Percentiles rank a stretch among this genome's conserved stretches.
Evolutionary conservation across 2,113 vertebrate species (phyloP).

Genomic region (Paradisaea rubra): DNA sequence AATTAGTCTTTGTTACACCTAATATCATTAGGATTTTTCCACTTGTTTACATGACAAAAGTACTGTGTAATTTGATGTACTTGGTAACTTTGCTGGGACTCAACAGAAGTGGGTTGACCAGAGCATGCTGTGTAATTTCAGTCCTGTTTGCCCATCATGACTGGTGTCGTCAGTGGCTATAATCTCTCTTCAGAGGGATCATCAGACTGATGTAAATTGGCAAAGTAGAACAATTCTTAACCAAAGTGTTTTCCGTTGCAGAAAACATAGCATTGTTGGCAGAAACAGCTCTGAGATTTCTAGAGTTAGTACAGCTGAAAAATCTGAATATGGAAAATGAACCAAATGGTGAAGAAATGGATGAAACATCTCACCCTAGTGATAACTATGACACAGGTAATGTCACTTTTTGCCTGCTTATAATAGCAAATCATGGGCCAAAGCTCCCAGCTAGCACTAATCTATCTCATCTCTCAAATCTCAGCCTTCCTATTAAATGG

Average conservation of each 20-base stretch:
- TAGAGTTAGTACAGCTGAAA: slow-evolving; percentile 95
- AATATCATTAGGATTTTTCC: neutral
- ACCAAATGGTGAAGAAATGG: slow-evolving; percentile 83
- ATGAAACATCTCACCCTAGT: slow-evolving; percentile 85
- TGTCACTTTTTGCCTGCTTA: neutral
- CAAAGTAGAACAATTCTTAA: neutral
- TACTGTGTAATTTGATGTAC: neutral
- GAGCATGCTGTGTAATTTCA: neutral
- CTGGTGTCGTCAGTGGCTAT: neutral
- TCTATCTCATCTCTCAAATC: neutral
- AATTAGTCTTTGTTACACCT: neutral
- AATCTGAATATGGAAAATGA: slow-evolving; percentile 91
- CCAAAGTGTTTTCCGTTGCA: slow-evolving; percentile 48
- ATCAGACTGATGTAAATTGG: neutral
- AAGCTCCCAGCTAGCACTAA: neutral
- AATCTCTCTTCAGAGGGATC: neutral
- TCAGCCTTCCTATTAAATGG: neutral
- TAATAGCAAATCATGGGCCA: neutral
- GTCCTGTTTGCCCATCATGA: neutral
- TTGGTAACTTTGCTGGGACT: neutral
- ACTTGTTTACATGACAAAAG: neutral
- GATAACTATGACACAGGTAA: slow-evolving; percentile 96
- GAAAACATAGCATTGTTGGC: slow-evolving; percentile 96
- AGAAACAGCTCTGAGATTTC: slow-evolving; percentile 93
- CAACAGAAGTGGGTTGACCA: neutral